Evolutionary conservation across 1,140 invertebrate genomes (phyloP).

Genomic region (Pectinophora gossypiella): DNA sequence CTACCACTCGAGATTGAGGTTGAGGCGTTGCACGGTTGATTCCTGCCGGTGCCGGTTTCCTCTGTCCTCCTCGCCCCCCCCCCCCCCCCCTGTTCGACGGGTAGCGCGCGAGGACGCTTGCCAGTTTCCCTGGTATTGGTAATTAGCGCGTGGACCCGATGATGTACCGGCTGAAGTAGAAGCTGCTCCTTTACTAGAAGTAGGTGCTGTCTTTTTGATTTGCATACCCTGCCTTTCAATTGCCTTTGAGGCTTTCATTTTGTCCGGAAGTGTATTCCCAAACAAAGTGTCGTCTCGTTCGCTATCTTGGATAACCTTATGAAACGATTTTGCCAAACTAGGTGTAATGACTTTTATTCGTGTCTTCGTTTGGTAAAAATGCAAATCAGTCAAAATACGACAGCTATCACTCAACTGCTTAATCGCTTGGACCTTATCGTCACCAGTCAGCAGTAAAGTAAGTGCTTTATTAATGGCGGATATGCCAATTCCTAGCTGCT

Average conservation of each 20-base stretch:
- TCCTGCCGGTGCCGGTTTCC: no score
- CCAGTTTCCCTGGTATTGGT: no score
- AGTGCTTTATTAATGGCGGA: not conserved
- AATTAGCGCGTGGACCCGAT: no score
- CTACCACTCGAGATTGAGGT: no score
- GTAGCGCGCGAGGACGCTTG: no score
- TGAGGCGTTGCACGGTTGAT: no score
- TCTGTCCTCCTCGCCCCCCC: no score
- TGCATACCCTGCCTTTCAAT: no score
- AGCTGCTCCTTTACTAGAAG: no score
- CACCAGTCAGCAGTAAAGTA: not conserved
- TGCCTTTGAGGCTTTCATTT: not conserved
- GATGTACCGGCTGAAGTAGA: no score
- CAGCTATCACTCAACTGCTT: not conserved
- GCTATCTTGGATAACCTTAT: not conserved
- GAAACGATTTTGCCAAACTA: not conserved
- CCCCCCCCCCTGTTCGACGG: no score
- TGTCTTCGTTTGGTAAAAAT: not conserved
- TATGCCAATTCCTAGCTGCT: not conserved
- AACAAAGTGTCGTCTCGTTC: not conserved
- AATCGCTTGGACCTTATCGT: not conserved
- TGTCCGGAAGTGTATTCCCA: not conserved
- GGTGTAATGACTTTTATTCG: not conserved
- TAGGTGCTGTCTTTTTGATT: no score
- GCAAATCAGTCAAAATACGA: not conserved